Evolutionary conservation across 2,888 invertebrate genomes (phyloP).

Genomic region (Malacosoma neustria): DNA sequence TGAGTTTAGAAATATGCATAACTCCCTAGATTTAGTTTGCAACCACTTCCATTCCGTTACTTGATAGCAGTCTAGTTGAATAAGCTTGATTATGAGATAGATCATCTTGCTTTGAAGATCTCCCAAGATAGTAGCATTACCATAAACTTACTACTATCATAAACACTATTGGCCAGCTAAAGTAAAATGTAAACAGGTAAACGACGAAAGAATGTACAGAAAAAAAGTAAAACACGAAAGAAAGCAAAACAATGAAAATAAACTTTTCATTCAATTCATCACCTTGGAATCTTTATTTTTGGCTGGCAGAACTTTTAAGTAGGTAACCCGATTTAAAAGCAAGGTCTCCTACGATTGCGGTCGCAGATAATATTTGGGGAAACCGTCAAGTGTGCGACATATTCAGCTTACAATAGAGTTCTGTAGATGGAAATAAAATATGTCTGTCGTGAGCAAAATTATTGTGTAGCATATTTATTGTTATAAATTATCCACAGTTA

Average conservation of each 20-base stretch:
- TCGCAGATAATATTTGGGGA: not conserved
- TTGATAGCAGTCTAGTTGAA: too few relatives aligned
- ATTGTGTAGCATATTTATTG: too few relatives aligned
- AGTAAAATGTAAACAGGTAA: too few relatives aligned
- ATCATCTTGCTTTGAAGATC: too few relatives aligned
- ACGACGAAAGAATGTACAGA: not conserved
- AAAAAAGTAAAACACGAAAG: not conserved
- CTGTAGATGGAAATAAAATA: not conserved
- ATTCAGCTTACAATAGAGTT: not conserved
- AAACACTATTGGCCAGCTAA: too few relatives aligned
- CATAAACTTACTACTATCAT: too few relatives aligned
- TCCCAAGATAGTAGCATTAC: too few relatives aligned
- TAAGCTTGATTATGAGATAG: too few relatives aligned
- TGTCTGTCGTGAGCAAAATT: too few relatives aligned
- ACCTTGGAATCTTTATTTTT: not conserved
- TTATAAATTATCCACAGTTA: too few relatives aligned
- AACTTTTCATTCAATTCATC: not conserved
- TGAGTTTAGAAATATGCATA: not conserved
- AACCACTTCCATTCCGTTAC: too few relatives aligned
- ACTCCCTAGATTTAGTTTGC: not conserved
- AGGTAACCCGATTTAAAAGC: not conserved
- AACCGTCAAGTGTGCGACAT: not conserved
- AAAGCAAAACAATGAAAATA: not conserved
- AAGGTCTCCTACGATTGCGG: not conserved
- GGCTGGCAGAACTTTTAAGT: not conserved